Percentiles rank a stretch among this genome's conserved stretches.
Conservation (phyloP, 2,797 vertebrate genomes). For the Crax fasciolata region DNA sequence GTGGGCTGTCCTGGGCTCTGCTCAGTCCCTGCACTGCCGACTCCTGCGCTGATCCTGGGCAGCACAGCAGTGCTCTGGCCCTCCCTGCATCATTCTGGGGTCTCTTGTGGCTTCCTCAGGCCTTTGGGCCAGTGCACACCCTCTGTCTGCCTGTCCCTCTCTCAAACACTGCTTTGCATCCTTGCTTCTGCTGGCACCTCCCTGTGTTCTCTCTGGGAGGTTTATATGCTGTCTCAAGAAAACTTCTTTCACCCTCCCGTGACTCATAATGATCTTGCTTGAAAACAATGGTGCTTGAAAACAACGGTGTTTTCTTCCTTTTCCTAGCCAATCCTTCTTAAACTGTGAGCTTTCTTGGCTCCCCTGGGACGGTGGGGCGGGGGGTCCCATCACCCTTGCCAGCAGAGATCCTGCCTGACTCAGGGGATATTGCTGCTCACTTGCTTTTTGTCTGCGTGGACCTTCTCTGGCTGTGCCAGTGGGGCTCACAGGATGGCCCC, state of each 20-base stretch:
- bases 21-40: neutral
- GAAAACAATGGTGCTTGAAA: neutral
- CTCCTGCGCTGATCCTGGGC: rapidly evolving
- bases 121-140: neutral
- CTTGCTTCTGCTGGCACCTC: neutral
- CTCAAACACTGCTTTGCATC: neutral
- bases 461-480: neutral
- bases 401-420: neutral
- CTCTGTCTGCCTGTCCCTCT: neutral
- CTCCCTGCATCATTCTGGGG: neutral
- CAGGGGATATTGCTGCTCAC: neutral
- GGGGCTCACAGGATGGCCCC: rapidly evolving
- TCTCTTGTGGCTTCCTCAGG: neutral
- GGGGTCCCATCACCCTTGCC: too few species aligned
- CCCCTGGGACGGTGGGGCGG: rapidly evolving
- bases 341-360: neutral
- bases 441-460: neutral
- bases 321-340: conserved; percentile 39
- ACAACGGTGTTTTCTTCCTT: neutral
- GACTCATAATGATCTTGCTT: neutral
- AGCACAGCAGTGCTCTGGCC: neutral
- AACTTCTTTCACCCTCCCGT: neutral
- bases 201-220: neutral
- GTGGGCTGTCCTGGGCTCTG: too few species aligned
- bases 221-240: conserved; percentile 11